Base-by-base conservation (phyloP, 2,888 invertebrate genomes). In the Coenonympha glycerion region DNA sequence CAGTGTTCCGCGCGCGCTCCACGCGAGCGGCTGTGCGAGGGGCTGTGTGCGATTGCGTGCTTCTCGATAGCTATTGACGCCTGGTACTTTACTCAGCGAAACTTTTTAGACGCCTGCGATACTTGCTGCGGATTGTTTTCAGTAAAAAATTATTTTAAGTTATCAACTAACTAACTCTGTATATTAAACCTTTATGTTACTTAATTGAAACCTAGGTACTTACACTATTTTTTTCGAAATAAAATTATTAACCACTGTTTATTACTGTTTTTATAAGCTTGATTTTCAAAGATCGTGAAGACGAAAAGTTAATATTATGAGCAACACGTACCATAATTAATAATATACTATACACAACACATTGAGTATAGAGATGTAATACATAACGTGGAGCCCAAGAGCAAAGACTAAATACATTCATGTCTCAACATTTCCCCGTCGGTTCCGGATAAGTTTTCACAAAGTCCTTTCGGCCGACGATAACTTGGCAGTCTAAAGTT, bases 1-100 rank as follows among this genome's bases (percentile, higher is more conserved):
- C n/a, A 85, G 85, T 86, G 75, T 73, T 73, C 82, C 82, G 82
- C 83, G 84, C 79, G 82, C 78, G 73, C 71, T 73, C 72, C 64
- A 69, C 71, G 85, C 79, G 80, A 80, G 79, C 77, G 86, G 84
- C 68, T 71, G 87, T 74, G 63, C 63, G 50, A 59, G 55, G 61
- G 53, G 56, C n/a, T 2, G n/a, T 34, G 49, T 52, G 55, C 51
- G 50, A n/a, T 52, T 47, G 28, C 46, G 40, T 53, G 52, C 44
- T 47, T 42, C 33, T 34, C 53, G 48, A 40, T 54, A 49, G 42
- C 33, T 51, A 33, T 53, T 49, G 40, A 48, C 56, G 57, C 60
- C 66, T 62, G 67, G 69, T 69, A 70, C 69, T 68, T 59, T 59
- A 58, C 54, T 58, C 56, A 37, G 34, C 33, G 46, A 58, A 50